These are phyloP conservation scores for Folsomia candida DNA, from an alignment of 2,888 invertebrate species.

Conservation along the genomic window DNA sequence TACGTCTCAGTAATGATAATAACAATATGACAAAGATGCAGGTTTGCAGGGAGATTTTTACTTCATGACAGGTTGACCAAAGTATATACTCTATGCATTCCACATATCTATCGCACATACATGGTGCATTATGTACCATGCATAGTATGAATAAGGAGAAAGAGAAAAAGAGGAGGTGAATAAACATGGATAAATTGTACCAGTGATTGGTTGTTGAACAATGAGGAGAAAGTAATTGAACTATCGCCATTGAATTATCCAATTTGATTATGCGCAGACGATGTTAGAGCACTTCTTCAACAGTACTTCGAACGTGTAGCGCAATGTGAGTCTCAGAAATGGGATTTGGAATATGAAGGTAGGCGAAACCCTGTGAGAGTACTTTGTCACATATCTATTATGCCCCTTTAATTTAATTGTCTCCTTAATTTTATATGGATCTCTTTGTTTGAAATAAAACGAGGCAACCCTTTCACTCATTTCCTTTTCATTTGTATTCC, in stretches of 20 bases:
- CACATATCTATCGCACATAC: no score
- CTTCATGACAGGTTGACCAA: not conserved
- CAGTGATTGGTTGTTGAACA: no score
- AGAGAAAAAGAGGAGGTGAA: not conserved
- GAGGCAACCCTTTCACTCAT: no score
- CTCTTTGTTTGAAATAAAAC: no score
- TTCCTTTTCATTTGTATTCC: no score
- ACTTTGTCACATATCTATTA: slow-evolving; percentile 54
- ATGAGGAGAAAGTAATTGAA: no score
- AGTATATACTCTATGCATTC: no score
- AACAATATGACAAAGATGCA: slow-evolving; percentile 1
- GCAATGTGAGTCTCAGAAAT: slow-evolving; percentile 98
- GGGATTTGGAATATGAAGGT: slow-evolving; percentile 99
- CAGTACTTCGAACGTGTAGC: slow-evolving; percentile 95
- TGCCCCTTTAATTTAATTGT: not conserved
- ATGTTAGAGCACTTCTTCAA: slow-evolving; percentile 89
- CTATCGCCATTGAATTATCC: no score
- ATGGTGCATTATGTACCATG: no score
- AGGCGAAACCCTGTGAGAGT: slow-evolving; percentile 69
- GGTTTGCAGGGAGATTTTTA: slow-evolving; percentile 33
- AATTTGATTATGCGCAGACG: slow-evolving; percentile 62
- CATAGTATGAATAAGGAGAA: no score
- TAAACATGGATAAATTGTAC: no score
- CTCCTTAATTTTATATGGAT: no score
- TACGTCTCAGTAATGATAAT: not conserved